Evolutionary conservation across 1,140 invertebrate genomes (phyloP).

Genomic region (Drosophila persimilis): DNA sequence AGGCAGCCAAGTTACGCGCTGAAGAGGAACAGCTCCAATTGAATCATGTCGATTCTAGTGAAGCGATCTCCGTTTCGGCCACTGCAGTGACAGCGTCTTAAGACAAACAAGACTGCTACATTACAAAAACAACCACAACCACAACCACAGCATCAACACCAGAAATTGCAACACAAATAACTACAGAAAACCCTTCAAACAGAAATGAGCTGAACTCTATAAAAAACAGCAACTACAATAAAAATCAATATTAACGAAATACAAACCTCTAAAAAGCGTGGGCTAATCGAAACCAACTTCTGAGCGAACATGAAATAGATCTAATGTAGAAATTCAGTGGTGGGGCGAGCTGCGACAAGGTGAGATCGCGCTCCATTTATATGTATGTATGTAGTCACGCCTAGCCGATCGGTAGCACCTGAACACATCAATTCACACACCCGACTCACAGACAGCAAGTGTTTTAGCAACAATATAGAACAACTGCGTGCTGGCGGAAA

Average conservation of each 20-base stretch:
- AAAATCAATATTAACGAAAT: slow-evolving; percentile 41
- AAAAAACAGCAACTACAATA: slow-evolving; percentile 43
- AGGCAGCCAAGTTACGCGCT: slow-evolving; percentile 66
- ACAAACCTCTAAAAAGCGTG: slow-evolving; percentile 47
- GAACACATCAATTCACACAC: too few relatives aligned
- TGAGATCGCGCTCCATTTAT: too few relatives aligned
- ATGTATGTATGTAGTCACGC: too few relatives aligned
- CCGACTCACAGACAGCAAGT: too few relatives aligned
- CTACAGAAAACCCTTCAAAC: not conserved
- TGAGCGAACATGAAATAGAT: too few relatives aligned
- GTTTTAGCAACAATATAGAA: too few relatives aligned
- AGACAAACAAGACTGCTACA: slow-evolving; percentile 52
- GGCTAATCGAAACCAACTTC: too few relatives aligned
- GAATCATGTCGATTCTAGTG: slow-evolving; percentile 69
- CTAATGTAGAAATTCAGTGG: too few relatives aligned
- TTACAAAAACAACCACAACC: slow-evolving; percentile 24
- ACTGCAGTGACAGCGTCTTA: slow-evolving; percentile 61
- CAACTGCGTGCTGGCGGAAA: too few relatives aligned
- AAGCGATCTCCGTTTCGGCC: slow-evolving; percentile 33
- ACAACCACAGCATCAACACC: slow-evolving; percentile 23
- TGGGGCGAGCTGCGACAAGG: too few relatives aligned
- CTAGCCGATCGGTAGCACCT: too few relatives aligned
- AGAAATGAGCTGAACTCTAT: slow-evolving; percentile 39
- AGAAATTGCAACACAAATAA: slow-evolving; percentile 28
- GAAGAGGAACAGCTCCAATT: slow-evolving; percentile 68